phyloP scores from a whole-genome alignment of 2,888 invertebrate species.

The Bimastos eiseni region DNA sequence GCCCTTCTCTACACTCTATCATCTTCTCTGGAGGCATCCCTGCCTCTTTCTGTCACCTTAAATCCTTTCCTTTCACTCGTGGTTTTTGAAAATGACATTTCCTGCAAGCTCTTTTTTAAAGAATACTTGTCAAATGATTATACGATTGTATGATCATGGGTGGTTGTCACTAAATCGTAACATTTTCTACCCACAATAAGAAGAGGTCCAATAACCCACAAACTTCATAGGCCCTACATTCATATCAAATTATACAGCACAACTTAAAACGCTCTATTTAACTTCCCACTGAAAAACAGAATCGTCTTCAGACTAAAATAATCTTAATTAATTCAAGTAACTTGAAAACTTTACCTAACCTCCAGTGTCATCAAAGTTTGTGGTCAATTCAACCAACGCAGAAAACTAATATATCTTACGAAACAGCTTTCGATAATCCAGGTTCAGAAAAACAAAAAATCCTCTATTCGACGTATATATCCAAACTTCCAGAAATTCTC shows the following conservation, averaged over 20 bases:
- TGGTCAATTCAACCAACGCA: background rate
- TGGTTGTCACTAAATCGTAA: background rate
- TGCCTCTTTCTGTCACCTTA: too few relatives aligned
- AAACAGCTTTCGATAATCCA: conserved; percentile 15
- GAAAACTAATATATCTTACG: background rate
- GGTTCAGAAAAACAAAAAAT: background rate
- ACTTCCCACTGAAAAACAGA: background rate
- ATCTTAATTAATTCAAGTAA: background rate
- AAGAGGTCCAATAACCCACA: too few relatives aligned
- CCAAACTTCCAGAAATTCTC: background rate
- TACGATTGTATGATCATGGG: background rate
- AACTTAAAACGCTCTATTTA: background rate
- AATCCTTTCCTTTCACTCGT: too few relatives aligned
- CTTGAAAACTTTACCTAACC: background rate
- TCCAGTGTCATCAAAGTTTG: background rate
- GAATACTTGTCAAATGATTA: background rate
- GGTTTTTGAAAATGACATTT: background rate
- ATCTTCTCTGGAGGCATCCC: too few relatives aligned
- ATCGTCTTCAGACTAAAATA: background rate
- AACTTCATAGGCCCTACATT: background rate
- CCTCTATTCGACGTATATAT: background rate
- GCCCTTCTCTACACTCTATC: too few relatives aligned
- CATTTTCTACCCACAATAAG: background rate
- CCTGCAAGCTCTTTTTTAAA: background rate
- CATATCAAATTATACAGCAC: background rate